Conservation (phyloP, 2,888 invertebrate genomes). For the Luffia ferchaultella region DNA sequence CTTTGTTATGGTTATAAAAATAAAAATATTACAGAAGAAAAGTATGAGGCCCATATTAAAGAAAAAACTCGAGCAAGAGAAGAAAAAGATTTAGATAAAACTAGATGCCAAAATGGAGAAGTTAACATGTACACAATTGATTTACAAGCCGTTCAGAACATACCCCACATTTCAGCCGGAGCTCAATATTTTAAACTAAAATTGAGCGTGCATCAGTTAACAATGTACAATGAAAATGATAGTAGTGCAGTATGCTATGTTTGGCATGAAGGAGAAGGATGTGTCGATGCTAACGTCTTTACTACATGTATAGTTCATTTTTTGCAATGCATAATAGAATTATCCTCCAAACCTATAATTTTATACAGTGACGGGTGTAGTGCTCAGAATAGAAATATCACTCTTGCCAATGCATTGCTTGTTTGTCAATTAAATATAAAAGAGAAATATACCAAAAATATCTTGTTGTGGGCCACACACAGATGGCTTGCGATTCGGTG, state of each 20-base stretch:
- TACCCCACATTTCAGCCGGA: conserved; percentile 16
- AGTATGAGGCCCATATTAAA: conserved; percentile 13
- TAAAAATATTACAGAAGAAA: conserved; percentile 17
- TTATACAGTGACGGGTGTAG: conserved; percentile 5
- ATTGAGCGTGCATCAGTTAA: conserved; percentile 17
- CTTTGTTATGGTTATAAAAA: conserved; percentile 16
- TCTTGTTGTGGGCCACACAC: conserved; percentile 9
- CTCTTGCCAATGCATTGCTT: conserved; percentile 5
- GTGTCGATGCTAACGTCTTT: conserved; percentile 9
- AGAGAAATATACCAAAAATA: conserved; percentile 7
- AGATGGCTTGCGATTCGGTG: conserved; percentile 19
- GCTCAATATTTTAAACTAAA: conserved; percentile 17
- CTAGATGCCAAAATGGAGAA: conserved; percentile 12
- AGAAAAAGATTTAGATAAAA: conserved; percentile 18
- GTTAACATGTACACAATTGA: conserved; percentile 16
- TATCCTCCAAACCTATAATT: neutral
- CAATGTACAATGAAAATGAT: conserved; percentile 13
- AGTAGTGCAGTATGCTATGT: conserved; percentile 15
- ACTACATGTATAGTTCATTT: conserved; percentile 8
- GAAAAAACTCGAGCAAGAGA: conserved; percentile 17
- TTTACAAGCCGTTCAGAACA: conserved; percentile 17
- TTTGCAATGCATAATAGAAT: conserved; percentile 4
- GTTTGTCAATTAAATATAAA: conserved; percentile 5
- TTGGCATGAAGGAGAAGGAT: no score
- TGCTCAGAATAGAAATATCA: conserved; percentile 7